Evolutionary conservation across 2,888 invertebrate genomes (phyloP).

Genomic region (Macrosiphum euphorbiae): DNA sequence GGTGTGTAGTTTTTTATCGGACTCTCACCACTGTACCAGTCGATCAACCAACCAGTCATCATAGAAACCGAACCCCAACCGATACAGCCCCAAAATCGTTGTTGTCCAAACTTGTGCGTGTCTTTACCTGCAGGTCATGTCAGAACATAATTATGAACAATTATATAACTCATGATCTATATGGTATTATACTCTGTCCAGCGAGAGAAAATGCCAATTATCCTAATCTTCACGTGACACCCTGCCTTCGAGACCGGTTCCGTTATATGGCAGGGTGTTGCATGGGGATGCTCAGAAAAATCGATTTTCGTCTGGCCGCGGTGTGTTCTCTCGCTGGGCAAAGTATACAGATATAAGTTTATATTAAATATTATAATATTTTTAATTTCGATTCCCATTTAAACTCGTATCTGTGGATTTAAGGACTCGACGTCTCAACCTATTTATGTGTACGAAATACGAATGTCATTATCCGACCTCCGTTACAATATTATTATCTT

Average conservation of each 20-base stretch:
- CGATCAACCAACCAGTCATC: conserved; percentile 49
- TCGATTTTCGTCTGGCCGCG: no score
- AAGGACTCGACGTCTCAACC: background rate
- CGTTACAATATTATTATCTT: background rate
- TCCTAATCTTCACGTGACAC: no score
- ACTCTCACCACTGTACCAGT: conserved; percentile 42
- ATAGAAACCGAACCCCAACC: conserved; percentile 57
- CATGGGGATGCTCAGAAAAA: no score
- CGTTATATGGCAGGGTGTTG: no score
- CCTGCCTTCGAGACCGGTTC: no score
- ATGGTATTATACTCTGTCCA: no score
- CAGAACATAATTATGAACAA: background rate
- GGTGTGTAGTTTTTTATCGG: conserved; percentile 50
- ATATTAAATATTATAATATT: background rate
- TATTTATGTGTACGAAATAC: background rate
- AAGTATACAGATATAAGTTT: no score
- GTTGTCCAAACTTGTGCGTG: conserved; percentile 51
- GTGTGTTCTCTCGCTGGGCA: no score
- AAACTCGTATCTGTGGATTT: background rate
- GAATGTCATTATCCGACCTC: background rate
- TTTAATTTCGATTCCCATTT: background rate
- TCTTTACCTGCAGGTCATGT: conserved; percentile 41
- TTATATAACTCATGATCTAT: no score
- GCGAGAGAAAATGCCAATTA: no score
- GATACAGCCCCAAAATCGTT: conserved; percentile 60